Conservation (phyloP, 2,113 vertebrate species). For the Brachirus orientalis region DNA sequence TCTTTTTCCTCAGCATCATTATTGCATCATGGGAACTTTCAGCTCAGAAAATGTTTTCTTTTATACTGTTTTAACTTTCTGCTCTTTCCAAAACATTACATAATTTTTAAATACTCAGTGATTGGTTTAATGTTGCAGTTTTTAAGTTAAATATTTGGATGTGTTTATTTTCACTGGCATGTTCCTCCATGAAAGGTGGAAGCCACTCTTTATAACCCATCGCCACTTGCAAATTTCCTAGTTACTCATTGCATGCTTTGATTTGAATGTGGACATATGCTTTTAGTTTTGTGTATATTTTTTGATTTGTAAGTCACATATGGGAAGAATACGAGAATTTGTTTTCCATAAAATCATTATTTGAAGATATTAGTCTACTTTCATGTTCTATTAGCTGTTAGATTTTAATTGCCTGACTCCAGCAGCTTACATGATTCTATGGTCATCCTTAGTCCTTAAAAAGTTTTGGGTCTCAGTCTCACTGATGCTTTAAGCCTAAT, state of each 20-base stretch:
- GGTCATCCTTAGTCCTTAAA: too few relatives aligned
- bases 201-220: constrained; percentile 25
- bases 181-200: constrained; percentile 21
- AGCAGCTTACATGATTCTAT: too few relatives aligned
- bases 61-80: too few relatives aligned
- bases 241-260: constrained; percentile 2
- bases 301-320: constrained; percentile 26
- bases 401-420: constrained; percentile 6
- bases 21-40: constrained; percentile 23
- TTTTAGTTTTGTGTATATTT: constrained; percentile 48
- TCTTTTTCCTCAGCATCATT: constrained; percentile 41
- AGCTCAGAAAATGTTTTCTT: too few relatives aligned
- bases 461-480: too few relatives aligned
- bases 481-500: too few relatives aligned
- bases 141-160: too few relatives aligned
- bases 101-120: constrained; percentile 27
- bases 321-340: constrained; percentile 41
- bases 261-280: constrained; percentile 43
- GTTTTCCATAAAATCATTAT: constrained; percentile 17
- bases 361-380: not conserved
- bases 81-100: constrained; percentile 49
- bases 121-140: constrained; percentile 37
- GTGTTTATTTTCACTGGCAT: not conserved
- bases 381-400: constrained; percentile 23
- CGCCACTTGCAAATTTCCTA: constrained; percentile 44